These are phyloP conservation scores for Colletes gigas DNA, from an alignment of 1,140 invertebrate species.

Conservation along the genomic window DNA sequence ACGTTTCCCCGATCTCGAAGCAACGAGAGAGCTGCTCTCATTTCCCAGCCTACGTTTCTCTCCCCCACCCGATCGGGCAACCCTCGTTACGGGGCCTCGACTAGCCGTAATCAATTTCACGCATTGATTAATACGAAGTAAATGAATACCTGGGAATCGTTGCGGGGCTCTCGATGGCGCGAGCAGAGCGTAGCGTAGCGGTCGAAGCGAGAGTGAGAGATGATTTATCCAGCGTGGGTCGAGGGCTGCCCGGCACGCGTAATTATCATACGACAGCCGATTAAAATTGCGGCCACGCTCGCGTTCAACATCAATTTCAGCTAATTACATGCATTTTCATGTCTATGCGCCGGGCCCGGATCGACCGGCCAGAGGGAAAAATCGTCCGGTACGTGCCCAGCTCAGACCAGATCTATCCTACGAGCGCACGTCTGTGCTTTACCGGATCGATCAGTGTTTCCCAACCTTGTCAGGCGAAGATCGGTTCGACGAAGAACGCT, in stretches of 20 bases:
- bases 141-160: constrained; percentile 77
- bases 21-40: neutral
- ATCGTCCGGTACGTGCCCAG: constrained; percentile 67
- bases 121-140: constrained; percentile 79
- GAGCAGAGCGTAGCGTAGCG: constrained; percentile 24
- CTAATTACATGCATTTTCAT: constrained; percentile 81
- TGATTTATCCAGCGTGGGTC: constrained; percentile 79
- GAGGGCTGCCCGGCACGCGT: constrained; percentile 72
- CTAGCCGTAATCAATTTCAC: constrained; percentile 76
- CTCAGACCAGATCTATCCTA: constrained; percentile 27
- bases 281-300: constrained; percentile 77
- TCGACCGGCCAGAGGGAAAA: constrained; percentile 63
- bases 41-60: neutral
- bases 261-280: constrained; percentile 81
- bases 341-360: constrained; percentile 59
- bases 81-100: constrained; percentile 60
- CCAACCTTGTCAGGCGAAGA: constrained; percentile 1
- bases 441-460: constrained; percentile 47
- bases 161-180: constrained; percentile 43
- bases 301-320: constrained; percentile 77
- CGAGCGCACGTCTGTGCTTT: constrained; percentile 22
- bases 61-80: constrained; percentile 21
- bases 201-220: constrained; percentile 45
- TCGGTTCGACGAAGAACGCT: neutral
- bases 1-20: neutral